Percentiles rank a stretch among this genome's conserved stretches.
Conservation (phyloP, 2,113 vertebrate species). For the Tringa solitaria region DNA sequence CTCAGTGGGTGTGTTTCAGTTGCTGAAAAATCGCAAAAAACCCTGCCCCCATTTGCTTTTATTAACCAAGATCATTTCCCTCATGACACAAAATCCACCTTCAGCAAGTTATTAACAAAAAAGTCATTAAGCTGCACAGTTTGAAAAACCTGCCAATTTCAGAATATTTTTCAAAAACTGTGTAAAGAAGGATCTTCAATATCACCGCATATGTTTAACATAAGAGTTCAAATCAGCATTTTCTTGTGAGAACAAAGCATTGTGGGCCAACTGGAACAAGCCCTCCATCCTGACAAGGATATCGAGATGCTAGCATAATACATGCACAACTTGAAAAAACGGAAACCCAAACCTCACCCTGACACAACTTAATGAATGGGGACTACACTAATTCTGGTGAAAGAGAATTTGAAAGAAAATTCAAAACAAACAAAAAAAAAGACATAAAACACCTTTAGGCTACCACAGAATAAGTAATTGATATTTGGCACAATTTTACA, state of each 20-base stretch:
- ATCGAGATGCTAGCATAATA: not conserved
- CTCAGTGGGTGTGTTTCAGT: not conserved
- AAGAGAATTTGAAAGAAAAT: too few relatives aligned
- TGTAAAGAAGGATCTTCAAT: not conserved
- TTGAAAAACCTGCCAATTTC: not conserved
- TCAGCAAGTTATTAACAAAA: not conserved
- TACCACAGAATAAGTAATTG: not conserved
- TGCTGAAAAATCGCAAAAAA: not conserved
- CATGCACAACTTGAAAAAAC: not conserved
- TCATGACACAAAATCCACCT: not conserved
- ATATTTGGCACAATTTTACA: not conserved
- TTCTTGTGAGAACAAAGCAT: not conserved
- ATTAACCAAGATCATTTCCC: not conserved
- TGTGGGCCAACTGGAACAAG: not conserved
- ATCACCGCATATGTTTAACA: fast-evolving
- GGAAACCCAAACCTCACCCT: not conserved
- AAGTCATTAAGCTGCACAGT: not conserved
- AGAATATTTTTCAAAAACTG: not conserved
- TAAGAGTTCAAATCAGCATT: not conserved
- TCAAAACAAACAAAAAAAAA: too few relatives aligned
- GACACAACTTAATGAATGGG: not conserved
- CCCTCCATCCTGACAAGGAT: not conserved
- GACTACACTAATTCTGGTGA: not conserved
- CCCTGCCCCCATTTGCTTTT: not conserved
- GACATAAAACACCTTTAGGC: not conserved